Conservation (phyloP, 2,888 invertebrate species). For the Nematopogon swammerdamellus region DNA sequence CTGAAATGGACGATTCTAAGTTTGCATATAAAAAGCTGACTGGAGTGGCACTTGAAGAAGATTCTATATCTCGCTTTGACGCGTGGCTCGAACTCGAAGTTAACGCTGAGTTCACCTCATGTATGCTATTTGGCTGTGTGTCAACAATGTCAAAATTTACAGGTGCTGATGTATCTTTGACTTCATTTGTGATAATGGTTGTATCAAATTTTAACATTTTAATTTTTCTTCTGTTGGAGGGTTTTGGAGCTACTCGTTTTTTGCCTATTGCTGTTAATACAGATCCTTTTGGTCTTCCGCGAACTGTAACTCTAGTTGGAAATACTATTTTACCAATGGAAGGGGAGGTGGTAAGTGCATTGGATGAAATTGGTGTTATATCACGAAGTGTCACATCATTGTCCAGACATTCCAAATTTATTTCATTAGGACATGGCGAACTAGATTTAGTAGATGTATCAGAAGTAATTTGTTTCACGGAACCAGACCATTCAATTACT, state of each 20-base stretch:
- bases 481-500: conserved; percentile 1
- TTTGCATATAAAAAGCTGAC: too few relatives aligned
- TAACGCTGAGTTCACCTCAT: too few relatives aligned
- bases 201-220: background rate
- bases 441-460: background rate
- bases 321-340: background rate
- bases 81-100: too few relatives aligned
- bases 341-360: too few relatives aligned
- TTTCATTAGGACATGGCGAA: too few relatives aligned
- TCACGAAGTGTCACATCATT: too few relatives aligned
- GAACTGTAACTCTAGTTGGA: background rate
- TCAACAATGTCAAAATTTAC: too few relatives aligned
- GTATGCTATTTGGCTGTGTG: too few relatives aligned
- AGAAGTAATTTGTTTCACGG: background rate
- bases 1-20: background rate
- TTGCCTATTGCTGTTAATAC: background rate
- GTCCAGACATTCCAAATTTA: too few relatives aligned
- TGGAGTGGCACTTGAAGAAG: too few relatives aligned
- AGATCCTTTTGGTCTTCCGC: background rate
- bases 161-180: too few relatives aligned
- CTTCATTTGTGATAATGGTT: background rate
- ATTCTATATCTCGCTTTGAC: too few relatives aligned
- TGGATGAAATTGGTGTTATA: background rate
- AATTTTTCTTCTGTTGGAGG: background rate
- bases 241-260: background rate